These are phyloP conservation scores for Hydractinia echinata DNA, from an alignment of 30 jellyfish, hydroid and myxozoan species.

Conservation along the genomic window DNA sequence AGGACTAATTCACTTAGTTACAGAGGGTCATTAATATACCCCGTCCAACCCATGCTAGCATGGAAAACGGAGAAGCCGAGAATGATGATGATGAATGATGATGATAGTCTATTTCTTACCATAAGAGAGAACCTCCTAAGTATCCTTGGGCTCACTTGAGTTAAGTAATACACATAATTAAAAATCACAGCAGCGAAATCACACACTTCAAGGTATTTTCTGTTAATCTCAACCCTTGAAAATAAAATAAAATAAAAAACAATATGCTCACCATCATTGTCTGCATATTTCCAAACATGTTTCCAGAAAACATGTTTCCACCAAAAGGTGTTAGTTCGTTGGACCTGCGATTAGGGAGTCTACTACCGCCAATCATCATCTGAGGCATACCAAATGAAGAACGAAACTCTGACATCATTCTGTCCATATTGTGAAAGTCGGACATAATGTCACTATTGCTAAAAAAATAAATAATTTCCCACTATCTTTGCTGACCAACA, in stretches of 20 bases:
- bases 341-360: background rate
- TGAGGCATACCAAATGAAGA: constrained; percentile 1
- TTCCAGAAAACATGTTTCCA: constrained; percentile 45
- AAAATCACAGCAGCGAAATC: background rate
- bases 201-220: background rate
- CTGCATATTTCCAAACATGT: constrained; percentile 62
- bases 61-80: too few relatives aligned
- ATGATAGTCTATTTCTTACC: too few relatives aligned
- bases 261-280: constrained; percentile 34
- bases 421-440: constrained; percentile 4
- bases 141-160: background rate
- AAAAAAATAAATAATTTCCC: background rate
- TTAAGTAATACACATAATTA: too few relatives aligned
- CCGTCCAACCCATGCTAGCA: too few relatives aligned
- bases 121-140: too few relatives aligned
- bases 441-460: background rate
- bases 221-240: too few relatives aligned
- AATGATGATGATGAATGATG: too few relatives aligned
- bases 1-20: too few relatives aligned
- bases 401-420: constrained; percentile 9
- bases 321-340: constrained; percentile 18
- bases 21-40: too few relatives aligned
- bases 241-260: background rate
- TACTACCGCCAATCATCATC: background rate
- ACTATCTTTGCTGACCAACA: too few relatives aligned